phyloP scores from a whole-genome alignment of 2,797 vertebrate species.

The Gymnothorax reevesii region DNA sequence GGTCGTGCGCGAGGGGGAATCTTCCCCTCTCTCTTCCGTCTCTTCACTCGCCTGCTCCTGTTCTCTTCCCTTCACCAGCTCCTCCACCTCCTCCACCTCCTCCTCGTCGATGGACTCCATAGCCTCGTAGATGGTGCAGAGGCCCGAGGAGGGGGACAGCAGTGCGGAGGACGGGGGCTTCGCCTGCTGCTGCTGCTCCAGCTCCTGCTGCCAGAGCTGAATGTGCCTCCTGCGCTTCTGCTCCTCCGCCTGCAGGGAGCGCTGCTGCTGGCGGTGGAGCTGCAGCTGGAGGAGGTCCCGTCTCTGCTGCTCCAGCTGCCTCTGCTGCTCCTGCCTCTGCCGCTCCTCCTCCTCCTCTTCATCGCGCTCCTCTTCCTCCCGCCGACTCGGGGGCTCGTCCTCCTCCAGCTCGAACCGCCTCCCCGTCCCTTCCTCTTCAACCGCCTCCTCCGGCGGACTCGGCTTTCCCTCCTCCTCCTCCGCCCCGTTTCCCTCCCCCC shows the following conservation, averaged over 20 bases:
- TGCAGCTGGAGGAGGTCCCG: constrained; percentile 72
- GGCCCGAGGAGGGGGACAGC: constrained; percentile 74
- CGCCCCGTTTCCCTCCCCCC: constrained; percentile 22
- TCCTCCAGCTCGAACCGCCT: constrained; percentile 48
- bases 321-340: constrained; percentile 51
- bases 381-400: too few species aligned
- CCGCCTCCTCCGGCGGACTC: constrained; percentile 35
- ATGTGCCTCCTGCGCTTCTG: constrained; percentile 71
- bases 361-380: constrained; percentile 43
- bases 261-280: constrained; percentile 67
- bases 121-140: constrained; percentile 90
- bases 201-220: constrained; percentile 62
- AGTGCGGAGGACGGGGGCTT: constrained; percentile 51
- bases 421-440: constrained; percentile 30
- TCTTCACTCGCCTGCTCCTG: constrained; percentile 17
- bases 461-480: constrained; percentile 22
- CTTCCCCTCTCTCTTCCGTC: constrained; percentile 39
- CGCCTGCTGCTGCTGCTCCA: constrained; percentile 53
- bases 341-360: constrained; percentile 33
- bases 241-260: constrained; percentile 69
- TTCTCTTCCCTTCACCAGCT: constrained; percentile 32
- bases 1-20: constrained; percentile 57
- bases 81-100: constrained; percentile 50
- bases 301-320: constrained; percentile 68
- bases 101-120: constrained; percentile 79